Evolutionary conservation across 1,140 invertebrate genomes (phyloP).

Genomic region (Drosophila bocki): DNA sequence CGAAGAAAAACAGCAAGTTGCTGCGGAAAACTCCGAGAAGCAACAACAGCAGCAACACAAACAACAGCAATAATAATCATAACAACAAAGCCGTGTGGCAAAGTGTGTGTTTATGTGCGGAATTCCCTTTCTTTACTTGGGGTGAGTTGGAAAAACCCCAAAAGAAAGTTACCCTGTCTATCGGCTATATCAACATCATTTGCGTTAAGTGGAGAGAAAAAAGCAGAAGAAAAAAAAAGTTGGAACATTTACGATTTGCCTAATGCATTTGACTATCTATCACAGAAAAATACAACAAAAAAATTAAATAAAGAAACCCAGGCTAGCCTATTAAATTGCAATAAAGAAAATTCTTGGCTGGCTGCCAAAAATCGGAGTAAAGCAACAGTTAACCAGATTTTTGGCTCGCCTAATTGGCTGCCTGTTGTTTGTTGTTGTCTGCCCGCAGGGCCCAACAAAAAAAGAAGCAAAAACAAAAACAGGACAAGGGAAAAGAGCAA

Average conservation of each 20-base stretch:
- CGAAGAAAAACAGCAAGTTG: constrained; percentile 72
- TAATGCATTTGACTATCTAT: constrained; percentile 65
- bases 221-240: constrained; percentile 60
- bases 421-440: constrained; percentile 57
- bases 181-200: constrained; percentile 80
- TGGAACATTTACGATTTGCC: constrained; percentile 51
- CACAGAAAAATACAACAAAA: background rate
- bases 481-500: constrained; percentile 26
- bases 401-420: constrained; percentile 71
- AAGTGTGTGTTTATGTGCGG: constrained; percentile 59
- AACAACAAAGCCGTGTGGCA: constrained; percentile 53
- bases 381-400: constrained; percentile 60
- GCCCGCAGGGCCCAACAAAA: constrained; percentile 37
- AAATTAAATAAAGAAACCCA: constrained; percentile 7
- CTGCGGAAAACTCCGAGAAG: constrained; percentile 14
- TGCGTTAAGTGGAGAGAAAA: constrained; percentile 75
- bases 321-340: constrained; percentile 71
- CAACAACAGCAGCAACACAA: constrained; percentile 24
- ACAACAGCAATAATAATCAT: constrained; percentile 47
- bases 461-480: constrained; percentile 18
- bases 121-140: constrained; percentile 19
- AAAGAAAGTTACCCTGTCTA: constrained; percentile 43
- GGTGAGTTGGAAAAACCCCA: constrained; percentile 1
- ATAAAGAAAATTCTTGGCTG: constrained; percentile 62
- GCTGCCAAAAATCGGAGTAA: constrained; percentile 40